Conservation (phyloP, 2,888 invertebrate genomes). For the Lasius fuliginosus region DNA sequence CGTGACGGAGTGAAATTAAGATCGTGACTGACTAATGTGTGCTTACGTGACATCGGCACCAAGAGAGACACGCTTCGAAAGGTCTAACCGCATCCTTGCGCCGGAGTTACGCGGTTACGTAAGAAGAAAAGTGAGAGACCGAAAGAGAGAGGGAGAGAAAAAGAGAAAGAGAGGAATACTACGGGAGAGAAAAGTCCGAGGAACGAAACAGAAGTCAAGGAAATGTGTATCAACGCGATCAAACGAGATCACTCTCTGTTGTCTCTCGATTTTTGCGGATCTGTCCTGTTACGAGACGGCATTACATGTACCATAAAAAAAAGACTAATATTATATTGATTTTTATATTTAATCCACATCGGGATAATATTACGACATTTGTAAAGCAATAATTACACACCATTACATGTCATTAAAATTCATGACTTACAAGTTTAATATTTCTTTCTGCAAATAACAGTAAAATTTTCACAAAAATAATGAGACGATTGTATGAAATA, state of each 20-base stretch:
- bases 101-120: slow-evolving; percentile 74
- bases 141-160: slow-evolving; percentile 3
- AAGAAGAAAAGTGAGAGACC: slow-evolving; percentile 71
- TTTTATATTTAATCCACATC: neutral
- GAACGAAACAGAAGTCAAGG: slow-evolving; percentile 10
- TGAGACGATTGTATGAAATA: slow-evolving; percentile 3
- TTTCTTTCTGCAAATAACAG: neutral
- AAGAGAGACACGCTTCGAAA: slow-evolving; percentile 73
- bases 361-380: neutral
- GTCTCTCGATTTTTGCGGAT: slow-evolving; percentile 20
- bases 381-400: neutral
- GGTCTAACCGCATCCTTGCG: slow-evolving; percentile 78
- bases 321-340: neutral
- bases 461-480: neutral
- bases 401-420: slow-evolving; percentile 7
- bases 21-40: slow-evolving; percentile 71
- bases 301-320: neutral
- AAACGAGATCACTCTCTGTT: slow-evolving; percentile 23
- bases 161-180: neutral
- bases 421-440: neutral
- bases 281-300: neutral
- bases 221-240: slow-evolving; percentile 35
- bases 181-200: neutral
- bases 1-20: slow-evolving; percentile 74
- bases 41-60: slow-evolving; percentile 75